phyloP scores from a whole-genome alignment of 1,140 invertebrate species.

The Apis mellifera region Amel_HAv3.1 CM009937.2:13118501-13119000 shows the following conservation, averaged over 20 bases:
- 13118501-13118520: no score
- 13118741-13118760: neutral
- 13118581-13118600: neutral
- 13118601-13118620: neutral
- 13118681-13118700: neutral
- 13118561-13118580: accelerated
- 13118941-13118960: no score
- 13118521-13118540: neutral
- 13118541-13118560: neutral
- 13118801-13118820: conserved; percentile 1
- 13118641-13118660: neutral
- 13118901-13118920: no score
- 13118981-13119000: no score
- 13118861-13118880: no score
- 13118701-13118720: neutral
- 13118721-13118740: neutral
- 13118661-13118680: conserved; percentile 19
- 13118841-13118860: no score
- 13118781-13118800: no score
- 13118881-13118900: no score
- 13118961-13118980: no score
- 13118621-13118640: neutral
- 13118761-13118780: neutral
- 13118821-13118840: no score
- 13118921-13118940: no score